Evolutionary conservation across 64 coral and sea anemone species (phyloP).

Genomic region (Montipora foliosa): DNA sequence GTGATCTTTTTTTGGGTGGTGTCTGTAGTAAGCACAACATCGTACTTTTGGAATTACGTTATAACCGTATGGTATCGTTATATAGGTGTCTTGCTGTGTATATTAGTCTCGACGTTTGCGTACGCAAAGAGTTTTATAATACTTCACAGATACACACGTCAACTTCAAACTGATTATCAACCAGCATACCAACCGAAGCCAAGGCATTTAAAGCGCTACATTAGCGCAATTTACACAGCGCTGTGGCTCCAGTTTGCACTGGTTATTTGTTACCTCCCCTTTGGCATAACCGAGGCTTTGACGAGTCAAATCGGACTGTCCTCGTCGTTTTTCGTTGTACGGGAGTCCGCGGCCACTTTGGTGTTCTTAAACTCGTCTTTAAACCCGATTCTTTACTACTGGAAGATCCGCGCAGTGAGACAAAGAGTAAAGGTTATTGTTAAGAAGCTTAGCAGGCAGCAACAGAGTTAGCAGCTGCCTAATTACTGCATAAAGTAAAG

Average conservation of each 20-base stretch:
- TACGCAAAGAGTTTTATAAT: not conserved
- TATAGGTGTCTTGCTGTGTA: not conserved
- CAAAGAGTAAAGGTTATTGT: not conserved
- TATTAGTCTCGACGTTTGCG: not conserved
- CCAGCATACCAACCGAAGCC: too few species aligned
- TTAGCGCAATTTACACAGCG: not conserved
- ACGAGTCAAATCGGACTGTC: not conserved
- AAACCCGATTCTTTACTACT: conserved; percentile 5
- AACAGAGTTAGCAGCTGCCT: not conserved
- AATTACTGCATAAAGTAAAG: too few species aligned
- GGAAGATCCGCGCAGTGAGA: not conserved
- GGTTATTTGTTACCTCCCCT: not conserved
- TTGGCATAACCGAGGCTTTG: not conserved
- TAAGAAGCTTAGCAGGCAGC: not conserved
- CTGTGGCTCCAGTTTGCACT: not conserved
- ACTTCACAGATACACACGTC: not conserved
- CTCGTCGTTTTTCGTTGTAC: not conserved
- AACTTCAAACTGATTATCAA: not conserved
- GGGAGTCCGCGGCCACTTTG: not conserved
- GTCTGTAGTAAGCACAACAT: not conserved
- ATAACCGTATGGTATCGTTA: not conserved
- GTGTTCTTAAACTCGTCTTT: not conserved
- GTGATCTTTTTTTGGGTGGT: not conserved
- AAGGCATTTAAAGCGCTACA: not conserved
- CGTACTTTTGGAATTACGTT: not conserved